These are phyloP conservation scores for Caerostris darwini DNA, from an alignment of 1,140 invertebrate genomes.

Conservation along the genomic window DNA sequence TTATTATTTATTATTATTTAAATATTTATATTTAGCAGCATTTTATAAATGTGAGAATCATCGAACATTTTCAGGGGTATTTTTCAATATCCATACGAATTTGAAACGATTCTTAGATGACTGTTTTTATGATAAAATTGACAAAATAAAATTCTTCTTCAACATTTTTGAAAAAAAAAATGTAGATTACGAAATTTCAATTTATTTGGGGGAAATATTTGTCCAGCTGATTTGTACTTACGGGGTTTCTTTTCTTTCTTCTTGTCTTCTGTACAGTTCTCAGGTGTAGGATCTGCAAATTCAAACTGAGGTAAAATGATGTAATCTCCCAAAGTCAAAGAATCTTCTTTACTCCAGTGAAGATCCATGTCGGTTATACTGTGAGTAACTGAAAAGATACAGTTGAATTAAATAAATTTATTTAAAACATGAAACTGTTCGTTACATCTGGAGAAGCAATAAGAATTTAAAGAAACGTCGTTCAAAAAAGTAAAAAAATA, in stretches of 20 bases:
- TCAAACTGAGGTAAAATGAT: constrained; percentile 74
- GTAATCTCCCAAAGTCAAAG: constrained; percentile 61
- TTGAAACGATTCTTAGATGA: too few relatives aligned
- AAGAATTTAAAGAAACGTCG: too few relatives aligned
- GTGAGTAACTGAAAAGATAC: constrained; percentile 62
- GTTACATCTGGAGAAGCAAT: too few relatives aligned
- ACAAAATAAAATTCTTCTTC: background rate
- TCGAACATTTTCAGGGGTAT: too few relatives aligned
- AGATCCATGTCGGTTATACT: constrained; percentile 67
- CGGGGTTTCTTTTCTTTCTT: background rate
- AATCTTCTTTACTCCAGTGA: constrained; percentile 44
- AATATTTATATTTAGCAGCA: too few relatives aligned
- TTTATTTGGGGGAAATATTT: background rate
- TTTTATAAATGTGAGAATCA: too few relatives aligned
- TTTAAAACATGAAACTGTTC: too few relatives aligned
- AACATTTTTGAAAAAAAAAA: background rate
- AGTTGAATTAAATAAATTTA: too few relatives aligned
- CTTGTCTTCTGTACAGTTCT: background rate
- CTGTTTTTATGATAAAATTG: background rate
- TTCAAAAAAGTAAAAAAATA: too few relatives aligned
- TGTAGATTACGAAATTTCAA: too few relatives aligned
- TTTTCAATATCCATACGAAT: too few relatives aligned
- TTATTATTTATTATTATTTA: too few relatives aligned
- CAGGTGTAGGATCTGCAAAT: constrained; percentile 16
- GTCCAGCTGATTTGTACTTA: background rate